A percentile compares a stretch with the other conserved stretches of the same genome.
These are phyloP conservation scores for Spermophilus dauricus DNA, from an alignment of 2,113 vertebrate species.

Conservation along the genomic window DNA sequence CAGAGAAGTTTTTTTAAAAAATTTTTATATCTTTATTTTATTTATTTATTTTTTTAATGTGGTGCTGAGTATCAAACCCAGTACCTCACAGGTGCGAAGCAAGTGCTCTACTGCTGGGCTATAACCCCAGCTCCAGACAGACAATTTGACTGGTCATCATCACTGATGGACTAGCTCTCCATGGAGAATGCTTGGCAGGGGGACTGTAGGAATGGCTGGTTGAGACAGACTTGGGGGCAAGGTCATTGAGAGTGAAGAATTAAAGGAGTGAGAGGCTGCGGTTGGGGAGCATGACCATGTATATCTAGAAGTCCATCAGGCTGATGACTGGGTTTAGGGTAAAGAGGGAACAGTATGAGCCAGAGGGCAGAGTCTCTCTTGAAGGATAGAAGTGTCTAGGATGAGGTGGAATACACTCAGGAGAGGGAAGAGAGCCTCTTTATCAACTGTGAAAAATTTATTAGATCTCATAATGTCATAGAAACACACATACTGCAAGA, in stretches of 20 bases:
- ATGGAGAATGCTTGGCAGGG: accelerated
- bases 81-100: too few species aligned
- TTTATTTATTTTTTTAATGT: too few species aligned
- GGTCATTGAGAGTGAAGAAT: neutral
- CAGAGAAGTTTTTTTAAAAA: too few species aligned
- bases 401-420: neutral
- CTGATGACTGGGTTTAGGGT: neutral
- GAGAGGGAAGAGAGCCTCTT: neutral
- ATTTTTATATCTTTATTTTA: too few species aligned
- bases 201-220: neutral
- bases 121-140: too few species aligned
- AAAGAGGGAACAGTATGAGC: neutral
- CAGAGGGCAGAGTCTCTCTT: neutral
- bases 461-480: neutral
- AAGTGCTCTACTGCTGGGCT: too few species aligned
- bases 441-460: neutral
- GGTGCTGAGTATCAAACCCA: too few species aligned
- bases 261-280: neutral
- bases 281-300: neutral
- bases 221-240: neutral
- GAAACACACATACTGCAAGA: neutral
- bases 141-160: neutral
- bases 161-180: neutral
- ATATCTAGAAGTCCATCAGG: neutral
- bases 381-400: neutral